Base-by-base conservation (phyloP, 2,113 vertebrate species). In the Alligator mississippiensis region DNA sequence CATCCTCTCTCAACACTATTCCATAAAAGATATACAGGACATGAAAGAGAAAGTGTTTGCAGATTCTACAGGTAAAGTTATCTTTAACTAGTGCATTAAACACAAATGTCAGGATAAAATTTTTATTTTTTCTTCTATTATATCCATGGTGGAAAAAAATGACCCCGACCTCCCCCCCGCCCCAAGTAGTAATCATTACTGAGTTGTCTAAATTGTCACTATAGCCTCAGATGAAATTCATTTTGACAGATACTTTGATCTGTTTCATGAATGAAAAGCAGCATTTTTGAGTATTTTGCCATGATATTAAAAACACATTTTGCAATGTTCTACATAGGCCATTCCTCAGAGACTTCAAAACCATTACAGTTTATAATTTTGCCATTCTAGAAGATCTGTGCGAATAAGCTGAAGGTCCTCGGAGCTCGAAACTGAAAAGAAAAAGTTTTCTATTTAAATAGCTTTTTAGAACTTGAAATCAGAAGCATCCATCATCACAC, bases 301-400 rank as follows among this genome's bases (percentile, higher is more conserved):
- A 61, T 80, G 83, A 15, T 66, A 55, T 76, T 86, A 90, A 75
- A 25, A 90, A 66, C 63, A 93, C 15, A 8, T 66, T 89, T 92
- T 91, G 82, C 81, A 74, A 54, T 22, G 28, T 60, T 3, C 19
- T 79, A 78, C 54, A 54, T 47, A 87, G 54, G 79, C 18, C 8
- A 85, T 79, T 93, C 90, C 59, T 70, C 77, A 74, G 63, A 78
- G 94, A 94, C 28, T 80, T 82, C 77, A 89, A 87, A 93, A 89
- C 76, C 87, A 89, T 78, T 95, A 78, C 87, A 75, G 4, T 28
- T 34, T 64, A 3, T 77, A 25, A 25, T 85, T 95, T 96, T 94
- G 84, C 27, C 84, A 77, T 85, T 95, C 72, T 6, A 64, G 88
- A 64, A 90, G 60, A 12, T 18, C 34, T 68, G 15, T 2, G 64